Percentiles rank a stretch among this genome's conserved stretches.
phyloP scores from a whole-genome alignment of 2,888 invertebrate species.

The Sarcophaga variegata region DNA sequence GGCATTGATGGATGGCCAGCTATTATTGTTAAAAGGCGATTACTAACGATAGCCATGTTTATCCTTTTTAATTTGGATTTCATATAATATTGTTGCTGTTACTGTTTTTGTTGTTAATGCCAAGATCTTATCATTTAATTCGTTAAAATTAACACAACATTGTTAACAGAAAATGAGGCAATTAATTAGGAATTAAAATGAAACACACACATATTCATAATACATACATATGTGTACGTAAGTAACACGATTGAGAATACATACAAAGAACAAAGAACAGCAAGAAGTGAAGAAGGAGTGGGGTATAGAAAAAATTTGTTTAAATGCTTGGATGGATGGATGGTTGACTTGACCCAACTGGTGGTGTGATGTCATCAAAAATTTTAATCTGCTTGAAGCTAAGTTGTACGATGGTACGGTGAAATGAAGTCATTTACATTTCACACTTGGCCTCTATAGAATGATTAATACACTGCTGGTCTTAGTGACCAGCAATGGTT shows the following conservation, averaged over 20 bases:
- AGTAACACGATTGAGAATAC: background rate
- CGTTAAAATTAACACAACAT: slow-evolving; percentile 82
- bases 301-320: no score
- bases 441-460: slow-evolving; percentile 44
- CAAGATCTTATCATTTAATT: slow-evolving; percentile 81
- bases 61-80: slow-evolving; percentile 35
- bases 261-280: slow-evolving; percentile 40
- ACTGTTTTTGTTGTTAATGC: slow-evolving; percentile 58
- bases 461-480: slow-evolving; percentile 26
- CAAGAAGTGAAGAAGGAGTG: background rate
- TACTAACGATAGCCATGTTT: no score
- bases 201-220: background rate
- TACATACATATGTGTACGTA: background rate
- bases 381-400: background rate
- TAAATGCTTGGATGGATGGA: background rate
- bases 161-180: slow-evolving; percentile 80
- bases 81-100: background rate
- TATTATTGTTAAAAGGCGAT: slow-evolving; percentile 13
- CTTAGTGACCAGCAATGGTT: background rate
- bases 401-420: background rate
- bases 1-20: slow-evolving; percentile 45
- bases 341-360: background rate
- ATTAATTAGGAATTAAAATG: slow-evolving; percentile 77
- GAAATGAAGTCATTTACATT: slow-evolving; percentile 65
- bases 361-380: background rate